These are phyloP conservation scores for Diabrotica virgifera DNA, from an alignment of 1,140 invertebrate species.

Conservation along the genomic window DNA sequence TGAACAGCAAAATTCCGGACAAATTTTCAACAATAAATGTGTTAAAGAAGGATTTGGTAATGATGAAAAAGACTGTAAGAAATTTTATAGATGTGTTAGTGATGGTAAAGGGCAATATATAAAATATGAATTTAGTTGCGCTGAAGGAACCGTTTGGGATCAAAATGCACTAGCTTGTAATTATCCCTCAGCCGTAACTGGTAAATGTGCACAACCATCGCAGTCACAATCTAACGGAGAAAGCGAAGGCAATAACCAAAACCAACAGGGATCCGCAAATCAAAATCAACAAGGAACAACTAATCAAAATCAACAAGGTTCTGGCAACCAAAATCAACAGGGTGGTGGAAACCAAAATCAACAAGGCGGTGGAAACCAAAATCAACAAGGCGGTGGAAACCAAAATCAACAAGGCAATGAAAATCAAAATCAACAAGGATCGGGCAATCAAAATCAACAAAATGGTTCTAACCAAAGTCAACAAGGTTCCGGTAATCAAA, in stretches of 20 bases:
- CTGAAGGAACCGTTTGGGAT: slow-evolving; percentile 71
- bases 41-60: slow-evolving; percentile 7
- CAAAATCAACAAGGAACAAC: slow-evolving; percentile 17
- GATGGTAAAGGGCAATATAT: slow-evolving; percentile 19
- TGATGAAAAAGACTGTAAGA: slow-evolving; percentile 27
- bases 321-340: too few species aligned
- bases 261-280: slow-evolving; percentile 5
- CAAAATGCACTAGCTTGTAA: slow-evolving; percentile 63
- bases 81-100: slow-evolving; percentile 8
- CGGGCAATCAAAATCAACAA: too few species aligned
- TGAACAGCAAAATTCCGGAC: slow-evolving; percentile 13
- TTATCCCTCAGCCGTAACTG: slow-evolving; percentile 25
- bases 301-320: too few species aligned
- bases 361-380: too few species aligned
- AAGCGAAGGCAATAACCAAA: slow-evolving; percentile 6
- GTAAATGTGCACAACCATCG: slow-evolving; percentile 12
- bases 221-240: not conserved
- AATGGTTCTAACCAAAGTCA: too few species aligned
- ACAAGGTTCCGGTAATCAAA: too few species aligned
- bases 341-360: too few species aligned
- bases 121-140: slow-evolving; percentile 65
- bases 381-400: too few species aligned
- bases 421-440: too few species aligned
- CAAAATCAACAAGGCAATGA: too few species aligned
- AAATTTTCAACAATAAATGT: slow-evolving; percentile 14